Evolutionary conservation across 2,888 invertebrate genomes (phyloP).

Genomic region (Aelia acuminata): DNA sequence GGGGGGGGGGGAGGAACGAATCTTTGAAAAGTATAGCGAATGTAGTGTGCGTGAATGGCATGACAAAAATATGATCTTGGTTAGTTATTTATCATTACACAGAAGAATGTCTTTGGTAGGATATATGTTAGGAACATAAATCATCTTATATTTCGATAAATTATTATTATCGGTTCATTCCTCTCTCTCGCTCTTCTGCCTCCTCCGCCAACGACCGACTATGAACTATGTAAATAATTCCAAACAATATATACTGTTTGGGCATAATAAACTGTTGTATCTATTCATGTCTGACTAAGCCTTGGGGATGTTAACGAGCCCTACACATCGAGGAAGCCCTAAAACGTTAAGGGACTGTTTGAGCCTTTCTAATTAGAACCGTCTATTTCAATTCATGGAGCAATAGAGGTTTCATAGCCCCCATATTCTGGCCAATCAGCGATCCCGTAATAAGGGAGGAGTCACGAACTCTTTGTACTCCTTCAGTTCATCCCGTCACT

Average conservation of each 20-base stretch:
- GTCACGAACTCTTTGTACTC: conserved; percentile 27
- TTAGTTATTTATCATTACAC: not conserved
- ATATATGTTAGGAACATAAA: not conserved
- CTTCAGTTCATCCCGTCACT: not conserved
- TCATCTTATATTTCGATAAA: not conserved
- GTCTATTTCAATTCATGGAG: conserved; percentile 41
- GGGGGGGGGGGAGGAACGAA: too few species aligned
- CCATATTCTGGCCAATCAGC: conserved; percentile 6
- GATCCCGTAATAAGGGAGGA: conserved; percentile 7
- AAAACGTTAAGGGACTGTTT: conserved; percentile 29
- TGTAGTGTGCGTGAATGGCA: too few species aligned
- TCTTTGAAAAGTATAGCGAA: too few species aligned
- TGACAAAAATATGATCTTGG: too few species aligned
- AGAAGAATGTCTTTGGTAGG: not conserved
- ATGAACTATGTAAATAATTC: too few species aligned
- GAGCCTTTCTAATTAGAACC: conserved; percentile 20
- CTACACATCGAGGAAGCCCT: not conserved
- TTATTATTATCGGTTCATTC: not conserved
- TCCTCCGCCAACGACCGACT: not conserved
- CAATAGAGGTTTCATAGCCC: conserved; percentile 47
- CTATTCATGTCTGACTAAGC: not conserved
- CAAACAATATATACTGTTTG: too few species aligned
- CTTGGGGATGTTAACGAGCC: not conserved
- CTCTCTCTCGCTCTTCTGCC: not conserved
- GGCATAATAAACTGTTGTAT: not conserved